Evolutionary conservation across 2,113 vertebrate genomes (phyloP).

Genomic region (Oryzias javanicus): DNA sequence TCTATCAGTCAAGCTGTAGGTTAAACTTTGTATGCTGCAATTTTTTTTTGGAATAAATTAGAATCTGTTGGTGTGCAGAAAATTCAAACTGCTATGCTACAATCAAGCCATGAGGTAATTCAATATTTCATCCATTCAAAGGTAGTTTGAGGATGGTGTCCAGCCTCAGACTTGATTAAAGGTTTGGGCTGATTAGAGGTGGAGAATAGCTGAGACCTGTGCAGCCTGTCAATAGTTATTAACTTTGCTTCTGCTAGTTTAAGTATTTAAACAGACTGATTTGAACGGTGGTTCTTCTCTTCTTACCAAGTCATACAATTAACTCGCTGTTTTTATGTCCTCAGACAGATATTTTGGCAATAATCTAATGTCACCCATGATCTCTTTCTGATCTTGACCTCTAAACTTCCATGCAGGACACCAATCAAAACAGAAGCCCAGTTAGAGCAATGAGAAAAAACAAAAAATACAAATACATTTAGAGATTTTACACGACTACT

Average conservation of each 20-base stretch:
- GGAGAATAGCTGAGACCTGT: constrained; percentile 65
- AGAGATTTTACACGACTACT: too few relatives aligned
- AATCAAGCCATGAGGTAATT: constrained; percentile 67
- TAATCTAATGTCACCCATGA: too few relatives aligned
- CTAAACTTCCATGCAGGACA: too few relatives aligned
- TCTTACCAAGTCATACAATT: background rate
- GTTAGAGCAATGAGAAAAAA: too few relatives aligned
- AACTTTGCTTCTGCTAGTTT: constrained; percentile 55
- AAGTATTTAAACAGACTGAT: constrained; percentile 42
- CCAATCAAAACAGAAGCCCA: too few relatives aligned
- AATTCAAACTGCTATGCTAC: constrained; percentile 26
- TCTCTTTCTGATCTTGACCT: too few relatives aligned
- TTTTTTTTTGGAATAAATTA: constrained; percentile 13
- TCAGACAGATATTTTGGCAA: too few relatives aligned
- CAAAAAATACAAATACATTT: too few relatives aligned
- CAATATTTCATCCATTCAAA: constrained; percentile 59
- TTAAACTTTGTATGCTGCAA: constrained; percentile 25
- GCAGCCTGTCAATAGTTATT: constrained; percentile 73
- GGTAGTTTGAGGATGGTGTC: constrained; percentile 59
- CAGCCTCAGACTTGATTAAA: constrained; percentile 75
- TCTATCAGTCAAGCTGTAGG: constrained; percentile 30
- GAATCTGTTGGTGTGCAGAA: constrained; percentile 18
- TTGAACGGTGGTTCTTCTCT: constrained; percentile 14
- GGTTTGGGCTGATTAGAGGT: constrained; percentile 74
- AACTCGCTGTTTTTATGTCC: too few relatives aligned